phyloP scores from a whole-genome alignment of 2,113 vertebrate species.

The Odocoileus hemionus region DNA sequence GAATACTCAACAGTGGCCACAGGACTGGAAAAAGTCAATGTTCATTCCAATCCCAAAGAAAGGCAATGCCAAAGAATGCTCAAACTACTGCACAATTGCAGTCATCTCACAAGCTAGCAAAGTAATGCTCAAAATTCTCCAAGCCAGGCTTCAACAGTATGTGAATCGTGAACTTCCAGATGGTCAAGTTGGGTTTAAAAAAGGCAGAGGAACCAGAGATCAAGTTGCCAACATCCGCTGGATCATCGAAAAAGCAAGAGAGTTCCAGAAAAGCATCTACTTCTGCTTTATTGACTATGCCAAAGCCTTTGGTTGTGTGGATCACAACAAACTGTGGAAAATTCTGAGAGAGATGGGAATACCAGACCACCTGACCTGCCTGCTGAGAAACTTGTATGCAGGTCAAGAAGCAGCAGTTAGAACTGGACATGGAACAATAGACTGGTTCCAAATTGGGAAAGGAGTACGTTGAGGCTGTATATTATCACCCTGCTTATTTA shows the following conservation, averaged over 20 bases:
- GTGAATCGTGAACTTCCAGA: accelerated
- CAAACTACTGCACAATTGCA: background rate
- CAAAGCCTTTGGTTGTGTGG: background rate
- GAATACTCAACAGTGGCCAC: background rate
- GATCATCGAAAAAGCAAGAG: background rate
- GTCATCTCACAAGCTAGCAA: background rate
- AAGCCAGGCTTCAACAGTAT: accelerated
- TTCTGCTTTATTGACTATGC: background rate
- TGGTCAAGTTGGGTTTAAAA: background rate
- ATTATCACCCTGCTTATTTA: background rate
- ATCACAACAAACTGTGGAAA: background rate
- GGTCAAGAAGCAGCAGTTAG: background rate
- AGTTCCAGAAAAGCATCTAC: background rate
- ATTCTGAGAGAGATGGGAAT: background rate
- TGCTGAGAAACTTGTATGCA: background rate
- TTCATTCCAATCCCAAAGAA: background rate
- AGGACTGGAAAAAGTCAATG: background rate
- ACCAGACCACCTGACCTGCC: background rate
- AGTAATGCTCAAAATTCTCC: background rate
- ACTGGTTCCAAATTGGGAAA: background rate
- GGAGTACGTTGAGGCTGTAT: background rate
- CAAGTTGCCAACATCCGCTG: background rate
- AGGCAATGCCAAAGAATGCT: background rate
- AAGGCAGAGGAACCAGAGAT: background rate
- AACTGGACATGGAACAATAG: background rate